These are phyloP conservation scores for Solea solea DNA, from an alignment of 2,113 vertebrate genomes.

Conservation along the genomic window DNA sequence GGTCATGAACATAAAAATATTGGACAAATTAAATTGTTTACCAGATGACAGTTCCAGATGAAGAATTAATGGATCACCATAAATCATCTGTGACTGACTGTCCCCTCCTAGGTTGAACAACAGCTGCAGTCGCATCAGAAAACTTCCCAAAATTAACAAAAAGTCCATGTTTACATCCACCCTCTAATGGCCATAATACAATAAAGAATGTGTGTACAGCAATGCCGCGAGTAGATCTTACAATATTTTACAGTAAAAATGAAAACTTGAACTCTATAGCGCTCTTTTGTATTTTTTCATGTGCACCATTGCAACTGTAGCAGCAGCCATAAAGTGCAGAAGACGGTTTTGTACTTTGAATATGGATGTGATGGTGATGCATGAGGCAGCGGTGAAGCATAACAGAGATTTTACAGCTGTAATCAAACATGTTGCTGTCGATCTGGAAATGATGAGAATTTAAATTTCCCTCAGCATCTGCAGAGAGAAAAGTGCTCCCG, in stretches of 20 bases:
- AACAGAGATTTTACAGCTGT: conserved; percentile 53
- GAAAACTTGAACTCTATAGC: too few species aligned
- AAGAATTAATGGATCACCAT: background rate
- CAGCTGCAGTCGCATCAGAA: background rate
- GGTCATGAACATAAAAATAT: background rate
- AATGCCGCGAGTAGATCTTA: too few species aligned
- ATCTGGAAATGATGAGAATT: conserved; percentile 40
- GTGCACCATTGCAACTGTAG: background rate
- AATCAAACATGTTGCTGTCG: conserved; percentile 59
- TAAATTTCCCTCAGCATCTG: conserved; percentile 36
- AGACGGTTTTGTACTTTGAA: conserved; percentile 34
- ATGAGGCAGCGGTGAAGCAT: conserved; percentile 32
- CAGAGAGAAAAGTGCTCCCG: conserved; percentile 24
- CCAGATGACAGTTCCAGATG: background rate
- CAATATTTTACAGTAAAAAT: too few species aligned
- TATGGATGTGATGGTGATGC: conserved; percentile 39
- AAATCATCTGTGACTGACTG: background rate
- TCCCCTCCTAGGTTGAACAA: background rate
- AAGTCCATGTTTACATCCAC: too few species aligned
- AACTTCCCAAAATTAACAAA: background rate
- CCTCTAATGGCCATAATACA: too few species aligned
- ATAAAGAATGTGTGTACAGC: too few species aligned
- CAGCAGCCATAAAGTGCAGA: conserved; percentile 23
- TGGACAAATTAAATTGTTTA: background rate
- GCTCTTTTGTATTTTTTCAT: too few species aligned